Conservation (phyloP, 2,113 vertebrate species). For the Seriola quinqueradiata region DNA sequence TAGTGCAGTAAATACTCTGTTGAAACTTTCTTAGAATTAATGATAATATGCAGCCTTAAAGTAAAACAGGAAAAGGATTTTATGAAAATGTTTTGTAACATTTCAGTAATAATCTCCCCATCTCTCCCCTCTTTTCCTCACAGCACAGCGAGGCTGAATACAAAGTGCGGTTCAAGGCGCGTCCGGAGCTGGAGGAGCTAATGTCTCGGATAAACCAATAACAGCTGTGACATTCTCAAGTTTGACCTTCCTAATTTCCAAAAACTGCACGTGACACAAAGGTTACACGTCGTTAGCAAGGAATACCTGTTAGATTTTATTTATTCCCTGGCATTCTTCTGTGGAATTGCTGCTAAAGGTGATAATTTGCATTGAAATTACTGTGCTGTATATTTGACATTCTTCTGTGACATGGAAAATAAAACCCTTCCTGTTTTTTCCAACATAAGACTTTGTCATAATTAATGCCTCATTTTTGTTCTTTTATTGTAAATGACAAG, state of each 20-base stretch:
- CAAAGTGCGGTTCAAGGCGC: constrained; percentile 88
- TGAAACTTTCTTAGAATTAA: no score
- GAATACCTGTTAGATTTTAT: neutral
- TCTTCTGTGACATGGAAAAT: constrained; percentile 19
- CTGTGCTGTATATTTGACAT: neutral
- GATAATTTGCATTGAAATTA: neutral
- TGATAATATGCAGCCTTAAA: no score
- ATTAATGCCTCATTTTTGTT: neutral
- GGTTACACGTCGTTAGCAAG: neutral
- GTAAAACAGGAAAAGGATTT: neutral
- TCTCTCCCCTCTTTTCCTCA: neutral
- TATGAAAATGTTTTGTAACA: neutral
- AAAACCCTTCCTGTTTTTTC: neutral
- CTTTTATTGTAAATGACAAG: no score
- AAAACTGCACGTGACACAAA: neutral
- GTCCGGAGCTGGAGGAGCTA: constrained; percentile 93
- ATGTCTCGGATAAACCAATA: constrained; percentile 79
- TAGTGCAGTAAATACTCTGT: no score
- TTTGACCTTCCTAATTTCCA: no score
- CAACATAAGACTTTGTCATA: neutral
- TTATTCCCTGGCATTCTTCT: neutral
- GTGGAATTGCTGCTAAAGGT: neutral
- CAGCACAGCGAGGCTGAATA: constrained; percentile 91
- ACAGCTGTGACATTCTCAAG: neutral
- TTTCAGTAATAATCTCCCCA: neutral